phyloP scores from a whole-genome alignment of 2,113 vertebrate species.

The Podarcis muralis region DNA sequence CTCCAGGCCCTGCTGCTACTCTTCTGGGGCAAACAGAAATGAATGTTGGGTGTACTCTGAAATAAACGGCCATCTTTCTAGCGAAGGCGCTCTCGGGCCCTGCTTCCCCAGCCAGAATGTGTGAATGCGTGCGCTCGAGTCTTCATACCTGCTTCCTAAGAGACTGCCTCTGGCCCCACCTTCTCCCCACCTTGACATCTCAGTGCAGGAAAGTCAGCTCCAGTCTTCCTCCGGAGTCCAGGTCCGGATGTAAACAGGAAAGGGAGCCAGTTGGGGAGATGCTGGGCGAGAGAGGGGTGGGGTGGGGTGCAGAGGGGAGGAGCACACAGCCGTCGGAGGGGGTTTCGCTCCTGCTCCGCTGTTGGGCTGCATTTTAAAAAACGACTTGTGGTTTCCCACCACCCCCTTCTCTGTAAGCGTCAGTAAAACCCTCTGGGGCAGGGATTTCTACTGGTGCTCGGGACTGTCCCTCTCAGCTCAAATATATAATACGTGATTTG shows the following conservation, averaged over 20 bases:
- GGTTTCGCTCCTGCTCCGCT: too few relatives aligned
- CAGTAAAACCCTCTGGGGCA: not conserved
- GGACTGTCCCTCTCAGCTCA: too few relatives aligned
- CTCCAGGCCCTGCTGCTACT: not conserved
- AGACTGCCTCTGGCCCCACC: too few relatives aligned
- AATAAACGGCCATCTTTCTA: constrained; percentile 28
- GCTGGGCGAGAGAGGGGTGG: not conserved
- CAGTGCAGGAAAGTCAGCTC: not conserved
- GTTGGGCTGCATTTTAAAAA: too few relatives aligned
- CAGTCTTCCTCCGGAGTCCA: not conserved
- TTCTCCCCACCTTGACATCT: not conserved
- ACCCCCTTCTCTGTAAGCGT: too few relatives aligned
- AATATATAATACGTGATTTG: not conserved
- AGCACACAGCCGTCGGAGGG: not conserved
- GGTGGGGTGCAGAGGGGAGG: not conserved
- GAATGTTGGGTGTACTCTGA: not conserved
- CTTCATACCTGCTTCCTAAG: not conserved
- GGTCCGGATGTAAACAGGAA: constrained; percentile 4
- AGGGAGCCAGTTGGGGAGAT: not conserved
- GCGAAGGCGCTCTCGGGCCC: rapidly evolving
- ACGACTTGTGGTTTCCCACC: too few relatives aligned
- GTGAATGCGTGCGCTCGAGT: too few relatives aligned
- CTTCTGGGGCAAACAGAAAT: not conserved
- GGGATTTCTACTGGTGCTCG: not conserved
- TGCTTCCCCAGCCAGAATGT: not conserved